A percentile compares a stretch with the other conserved stretches of the same genome.
Conservation (phyloP, 2,113 vertebrate genomes). For the Microtus richardsoni region DNA sequence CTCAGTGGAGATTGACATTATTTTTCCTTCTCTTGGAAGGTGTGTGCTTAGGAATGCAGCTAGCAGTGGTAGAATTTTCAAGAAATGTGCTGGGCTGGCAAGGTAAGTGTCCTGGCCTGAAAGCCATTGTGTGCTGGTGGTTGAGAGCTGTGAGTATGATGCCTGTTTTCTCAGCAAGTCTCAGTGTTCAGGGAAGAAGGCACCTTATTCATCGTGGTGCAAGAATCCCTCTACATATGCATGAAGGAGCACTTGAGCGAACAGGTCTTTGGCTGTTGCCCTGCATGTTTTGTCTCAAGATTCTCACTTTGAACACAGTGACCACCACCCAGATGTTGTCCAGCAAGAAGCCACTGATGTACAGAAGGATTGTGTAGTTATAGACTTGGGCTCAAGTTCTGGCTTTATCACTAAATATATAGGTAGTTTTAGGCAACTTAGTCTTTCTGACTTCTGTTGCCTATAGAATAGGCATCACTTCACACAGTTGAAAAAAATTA, state of each 20-base stretch:
- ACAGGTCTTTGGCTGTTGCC: background rate
- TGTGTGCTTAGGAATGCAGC: conserved; percentile 98
- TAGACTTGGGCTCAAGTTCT: background rate
- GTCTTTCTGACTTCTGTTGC: background rate
- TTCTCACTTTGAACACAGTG: background rate
- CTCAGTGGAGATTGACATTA: background rate
- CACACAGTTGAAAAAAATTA: background rate
- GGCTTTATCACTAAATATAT: background rate
- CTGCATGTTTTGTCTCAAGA: background rate
- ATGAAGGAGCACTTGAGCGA: background rate
- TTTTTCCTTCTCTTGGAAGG: conserved; percentile 85
- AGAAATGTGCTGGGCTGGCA: conserved; percentile 92
- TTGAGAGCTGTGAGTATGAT: background rate
- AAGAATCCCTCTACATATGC: rapidly evolving
- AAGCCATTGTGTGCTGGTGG: rapidly evolving
- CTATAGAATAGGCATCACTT: background rate
- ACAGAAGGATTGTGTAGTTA: background rate
- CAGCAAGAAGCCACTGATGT: background rate
- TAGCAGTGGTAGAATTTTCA: conserved; percentile 97
- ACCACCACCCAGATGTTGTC: background rate
- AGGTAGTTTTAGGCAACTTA: background rate
- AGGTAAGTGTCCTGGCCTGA: conserved; percentile 86
- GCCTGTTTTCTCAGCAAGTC: background rate
- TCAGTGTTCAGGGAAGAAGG: rapidly evolving
- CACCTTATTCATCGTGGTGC: too few relatives aligned